Evolutionary conservation across 2,888 invertebrate species (phyloP).

Genomic region (Andrena praecox): DNA sequence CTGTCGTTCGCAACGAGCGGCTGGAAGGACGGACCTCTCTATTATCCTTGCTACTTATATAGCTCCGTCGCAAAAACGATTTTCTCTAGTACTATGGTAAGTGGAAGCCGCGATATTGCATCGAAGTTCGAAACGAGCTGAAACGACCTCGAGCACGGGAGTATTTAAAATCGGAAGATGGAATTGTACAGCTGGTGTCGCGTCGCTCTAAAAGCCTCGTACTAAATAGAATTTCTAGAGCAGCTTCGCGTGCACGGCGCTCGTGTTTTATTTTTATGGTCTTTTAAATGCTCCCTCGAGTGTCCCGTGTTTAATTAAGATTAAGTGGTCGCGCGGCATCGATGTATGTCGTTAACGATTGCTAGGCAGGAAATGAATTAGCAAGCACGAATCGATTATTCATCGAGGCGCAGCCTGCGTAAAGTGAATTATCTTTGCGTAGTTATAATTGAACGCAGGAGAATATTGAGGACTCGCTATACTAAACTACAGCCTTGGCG

Average conservation of each 20-base stretch:
- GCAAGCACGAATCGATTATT: slow-evolving; percentile 2
- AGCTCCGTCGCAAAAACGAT: not conserved
- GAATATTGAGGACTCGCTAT: not conserved
- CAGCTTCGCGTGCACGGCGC: not conserved
- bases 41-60: not conserved
- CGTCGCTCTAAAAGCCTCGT: not conserved
- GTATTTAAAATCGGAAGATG: not conserved
- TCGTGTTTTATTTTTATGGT: slow-evolving; percentile 20
- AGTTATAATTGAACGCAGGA: not conserved
- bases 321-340: slow-evolving; percentile 22
- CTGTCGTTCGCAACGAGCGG: not conserved
- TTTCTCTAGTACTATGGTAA: slow-evolving; percentile 30
- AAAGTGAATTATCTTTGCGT: not conserved
- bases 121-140: not conserved
- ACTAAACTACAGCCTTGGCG: not conserved
- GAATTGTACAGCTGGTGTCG: too few relatives aligned
- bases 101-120: not conserved
- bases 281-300: slow-evolving; percentile 5
- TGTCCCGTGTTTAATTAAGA: slow-evolving; percentile 36
- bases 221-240: slow-evolving; percentile 7
- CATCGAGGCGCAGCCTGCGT: not conserved
- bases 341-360: slow-evolving; percentile 3
- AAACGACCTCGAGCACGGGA: not conserved
- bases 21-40: not conserved
- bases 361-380: slow-evolving; percentile 9